Evolutionary conservation across 2,888 invertebrate genomes (phyloP), one percentile per base, ranked within the genome.

Genomic region (Athetis lepigone): DNA sequence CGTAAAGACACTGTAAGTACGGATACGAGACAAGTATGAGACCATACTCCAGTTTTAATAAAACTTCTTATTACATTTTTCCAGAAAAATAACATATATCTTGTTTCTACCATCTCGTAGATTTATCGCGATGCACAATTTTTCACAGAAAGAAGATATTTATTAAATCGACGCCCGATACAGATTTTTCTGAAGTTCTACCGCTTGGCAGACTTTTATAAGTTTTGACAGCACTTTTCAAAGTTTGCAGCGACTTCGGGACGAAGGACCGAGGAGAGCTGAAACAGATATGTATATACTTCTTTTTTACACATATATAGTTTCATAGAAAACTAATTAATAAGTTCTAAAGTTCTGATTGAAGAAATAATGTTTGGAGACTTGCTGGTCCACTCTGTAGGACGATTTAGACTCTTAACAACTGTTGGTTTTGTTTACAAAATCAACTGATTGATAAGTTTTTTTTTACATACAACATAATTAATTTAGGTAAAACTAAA

Each of bases 171-270:
- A 57, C 56, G 71, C 57, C 42, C 60, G 60, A 60, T 65, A 75
- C 72, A 75, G 63, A 68, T 61, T 75, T 67, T 63, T 67, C 67
- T n/a, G 19, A 70, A 66, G 52, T 75, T 59, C 60, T 49, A 39
- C 45, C 37, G 51, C 51, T 46, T 36, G 46, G 43, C 57, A 45
- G 55, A 57, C 27, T 61, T 73, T 56, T 45, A 65, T 49, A 72
- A 75, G 60, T 75, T 73, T 52, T 69, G 76, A 72, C 76, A 69
- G 70, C 42, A 40, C 69, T 75, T 61, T 47, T 56, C 9, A 50
- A 75, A 75, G 64, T 75, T 75, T 54, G 45, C 69, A 46, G 36
- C 54, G 60, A 45, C 51, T 55, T 52, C 29, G 55, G 47, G 49
- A 42, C 37, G 47, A 54, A 45, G 55, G 47, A 47, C 45, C 37